These are phyloP conservation scores for Betta splendens DNA, from an alignment of 2,797 vertebrate species.

Conservation along the genomic window DNA sequence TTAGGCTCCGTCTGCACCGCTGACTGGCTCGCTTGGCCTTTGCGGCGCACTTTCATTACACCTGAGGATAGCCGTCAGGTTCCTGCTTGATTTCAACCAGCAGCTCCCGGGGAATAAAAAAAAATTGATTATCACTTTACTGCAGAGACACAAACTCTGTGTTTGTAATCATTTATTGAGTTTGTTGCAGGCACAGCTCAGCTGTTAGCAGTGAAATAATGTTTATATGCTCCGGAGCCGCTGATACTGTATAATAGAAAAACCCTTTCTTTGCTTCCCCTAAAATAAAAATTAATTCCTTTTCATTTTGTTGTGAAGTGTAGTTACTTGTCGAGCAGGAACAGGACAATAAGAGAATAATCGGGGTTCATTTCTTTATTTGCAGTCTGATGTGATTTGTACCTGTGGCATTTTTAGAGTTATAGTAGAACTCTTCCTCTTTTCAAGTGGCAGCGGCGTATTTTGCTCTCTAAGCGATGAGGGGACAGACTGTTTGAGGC, in stretches of 20 bases:
- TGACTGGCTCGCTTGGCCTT: slow-evolving; percentile 33
- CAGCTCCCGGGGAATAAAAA: slow-evolving; percentile 16
- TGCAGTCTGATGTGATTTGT: slow-evolving; percentile 9
- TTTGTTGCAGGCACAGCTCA: slow-evolving; percentile 44
- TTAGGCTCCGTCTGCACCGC: slow-evolving; percentile 17
- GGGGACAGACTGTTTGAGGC: background rate
- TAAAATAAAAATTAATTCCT: slow-evolving; percentile 17
- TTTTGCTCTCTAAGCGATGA: slow-evolving; percentile 6
- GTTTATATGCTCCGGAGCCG: slow-evolving; percentile 14
- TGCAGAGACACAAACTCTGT: slow-evolving; percentile 35
- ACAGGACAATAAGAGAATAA: background rate
- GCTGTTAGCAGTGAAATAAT: slow-evolving; percentile 34
- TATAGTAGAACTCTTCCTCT: background rate
- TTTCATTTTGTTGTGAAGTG: slow-evolving; percentile 7
- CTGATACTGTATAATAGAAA: slow-evolving; percentile 33
- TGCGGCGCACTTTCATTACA: slow-evolving; percentile 50
- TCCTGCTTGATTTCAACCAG: slow-evolving; percentile 48
- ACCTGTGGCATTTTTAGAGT: slow-evolving; percentile 8
- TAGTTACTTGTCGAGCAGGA: background rate
- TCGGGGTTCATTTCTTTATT: slow-evolving; percentile 20
- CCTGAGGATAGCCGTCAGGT: slow-evolving; percentile 30
- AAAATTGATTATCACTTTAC: slow-evolving; percentile 65
- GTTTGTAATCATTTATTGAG: slow-evolving; percentile 54
- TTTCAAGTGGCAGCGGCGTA: background rate
- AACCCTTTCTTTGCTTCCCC: slow-evolving; percentile 17